Evolutionary conservation across 2,888 invertebrate genomes (phyloP).

Genomic region (Gisinianus flammeolus): DNA sequence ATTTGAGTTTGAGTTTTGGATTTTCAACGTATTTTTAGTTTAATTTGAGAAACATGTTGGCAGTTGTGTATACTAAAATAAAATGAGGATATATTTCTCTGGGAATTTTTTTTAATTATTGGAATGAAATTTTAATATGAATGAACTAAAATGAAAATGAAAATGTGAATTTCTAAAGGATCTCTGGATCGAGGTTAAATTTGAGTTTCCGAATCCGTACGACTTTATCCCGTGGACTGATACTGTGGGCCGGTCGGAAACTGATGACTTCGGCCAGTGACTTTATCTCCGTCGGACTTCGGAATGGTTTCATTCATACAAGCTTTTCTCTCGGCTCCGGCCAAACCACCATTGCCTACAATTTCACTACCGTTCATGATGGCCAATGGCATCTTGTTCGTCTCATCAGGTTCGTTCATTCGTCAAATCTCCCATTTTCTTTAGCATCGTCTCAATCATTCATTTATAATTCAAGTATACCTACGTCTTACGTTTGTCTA

Average conservation of each 20-base stretch:
- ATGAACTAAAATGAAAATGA: neutral
- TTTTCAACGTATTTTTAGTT: no score
- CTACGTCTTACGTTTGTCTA: neutral
- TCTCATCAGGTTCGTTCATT: conserved; percentile 70
- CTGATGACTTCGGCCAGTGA: conserved; percentile 67
- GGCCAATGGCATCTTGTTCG: conserved; percentile 83
- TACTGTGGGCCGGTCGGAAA: conserved; percentile 82
- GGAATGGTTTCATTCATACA: conserved; percentile 74
- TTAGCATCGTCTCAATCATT: neutral
- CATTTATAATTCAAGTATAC: conserved; percentile 4
- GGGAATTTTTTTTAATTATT: no score
- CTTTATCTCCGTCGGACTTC: conserved; percentile 83
- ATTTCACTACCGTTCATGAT: conserved; percentile 84
- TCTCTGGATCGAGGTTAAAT: conserved; percentile 83
- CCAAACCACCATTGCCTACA: conserved; percentile 82
- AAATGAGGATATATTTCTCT: no score
- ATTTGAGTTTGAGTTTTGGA: no score
- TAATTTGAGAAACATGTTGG: no score
- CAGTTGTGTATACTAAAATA: no score
- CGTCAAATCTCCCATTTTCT: neutral
- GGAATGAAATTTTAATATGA: no score
- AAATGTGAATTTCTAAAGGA: conserved; percentile 63
- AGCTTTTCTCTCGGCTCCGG: conserved; percentile 86
- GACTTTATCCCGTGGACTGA: conserved; percentile 72
- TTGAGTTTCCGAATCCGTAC: conserved; percentile 87